These are phyloP conservation scores for Epizoanthus illoricatus DNA, from an alignment of 92 coral and sea anemone genomes.

Conservation along the genomic window DNA sequence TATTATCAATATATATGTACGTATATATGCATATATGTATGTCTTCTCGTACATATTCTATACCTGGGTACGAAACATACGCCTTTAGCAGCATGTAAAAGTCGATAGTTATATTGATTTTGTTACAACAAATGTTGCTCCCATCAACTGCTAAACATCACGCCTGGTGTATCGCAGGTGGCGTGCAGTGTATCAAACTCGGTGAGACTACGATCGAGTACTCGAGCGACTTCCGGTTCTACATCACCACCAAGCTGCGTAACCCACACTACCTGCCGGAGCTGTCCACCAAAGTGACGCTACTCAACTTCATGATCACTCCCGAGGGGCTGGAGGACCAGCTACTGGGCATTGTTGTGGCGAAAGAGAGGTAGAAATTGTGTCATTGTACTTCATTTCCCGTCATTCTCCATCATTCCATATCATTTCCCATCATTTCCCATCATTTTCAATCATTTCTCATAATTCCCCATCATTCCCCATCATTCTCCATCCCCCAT, in stretches of 20 bases:
- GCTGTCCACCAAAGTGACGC: slow-evolving; percentile 93
- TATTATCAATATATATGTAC: too few relatives aligned
- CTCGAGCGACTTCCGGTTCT: slow-evolving; percentile 96
- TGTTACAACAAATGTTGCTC: neutral
- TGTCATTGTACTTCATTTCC: neutral
- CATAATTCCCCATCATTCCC: too few relatives aligned
- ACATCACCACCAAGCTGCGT: slow-evolving; percentile 96
- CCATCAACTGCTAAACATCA: neutral
- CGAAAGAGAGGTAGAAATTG: slow-evolving; percentile 81
- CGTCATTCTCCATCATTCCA: too few relatives aligned
- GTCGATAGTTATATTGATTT: neutral
- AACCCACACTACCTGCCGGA: slow-evolving; percentile 99
- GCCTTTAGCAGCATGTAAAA: neutral
- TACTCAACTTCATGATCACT: slow-evolving; percentile 98
- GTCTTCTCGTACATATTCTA: too few relatives aligned
- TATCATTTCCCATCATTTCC: too few relatives aligned
- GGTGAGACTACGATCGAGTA: slow-evolving; percentile 97
- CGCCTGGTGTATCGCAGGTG: slow-evolving; percentile 59
- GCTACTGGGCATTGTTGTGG: slow-evolving; percentile 95
- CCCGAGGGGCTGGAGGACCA: slow-evolving; percentile 99
- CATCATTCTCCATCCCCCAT: too few relatives aligned
- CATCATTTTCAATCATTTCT: too few relatives aligned
- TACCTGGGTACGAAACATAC: too few relatives aligned
- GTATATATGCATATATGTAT: too few relatives aligned
- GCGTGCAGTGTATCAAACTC: slow-evolving; percentile 89